Percentiles rank a stretch among this genome's conserved stretches.
phyloP scores from a whole-genome alignment of 2,888 invertebrate species.

The Leptinotarsa tumamoca region DNA sequence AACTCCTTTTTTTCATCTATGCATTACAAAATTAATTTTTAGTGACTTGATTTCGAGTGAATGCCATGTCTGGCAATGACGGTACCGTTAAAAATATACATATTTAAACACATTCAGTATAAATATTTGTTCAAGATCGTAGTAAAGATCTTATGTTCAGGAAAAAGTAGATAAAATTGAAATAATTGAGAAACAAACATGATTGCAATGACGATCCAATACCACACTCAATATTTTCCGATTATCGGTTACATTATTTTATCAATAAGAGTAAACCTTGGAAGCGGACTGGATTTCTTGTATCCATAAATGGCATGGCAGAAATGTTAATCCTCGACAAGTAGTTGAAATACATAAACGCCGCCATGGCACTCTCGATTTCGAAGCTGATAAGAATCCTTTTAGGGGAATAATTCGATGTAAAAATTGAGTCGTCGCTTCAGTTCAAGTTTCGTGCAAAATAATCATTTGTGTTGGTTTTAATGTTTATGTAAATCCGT shows the following conservation, averaged over 20 bases:
- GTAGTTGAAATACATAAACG: constrained; percentile 28
- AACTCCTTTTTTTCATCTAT: no score
- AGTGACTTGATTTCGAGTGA: no score
- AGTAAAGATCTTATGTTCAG: no score
- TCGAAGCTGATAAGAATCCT: constrained; percentile 40
- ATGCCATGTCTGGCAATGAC: no score
- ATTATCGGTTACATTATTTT: not conserved
- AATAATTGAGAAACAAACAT: no score
- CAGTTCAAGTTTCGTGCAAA: constrained; percentile 39
- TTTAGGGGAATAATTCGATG: constrained; percentile 41
- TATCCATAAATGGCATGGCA: constrained; percentile 24
- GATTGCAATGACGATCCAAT: not conserved
- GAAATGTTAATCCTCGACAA: constrained; percentile 33
- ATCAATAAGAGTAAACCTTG: constrained; percentile 2
- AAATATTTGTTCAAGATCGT: no score
- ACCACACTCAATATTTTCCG: not conserved
- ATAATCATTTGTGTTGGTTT: constrained; percentile 44
- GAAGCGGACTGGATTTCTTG: not conserved
- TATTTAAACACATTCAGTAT: no score
- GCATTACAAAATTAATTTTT: no score
- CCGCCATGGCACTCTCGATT: constrained; percentile 35
- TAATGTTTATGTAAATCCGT: constrained; percentile 45
- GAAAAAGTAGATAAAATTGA: no score
- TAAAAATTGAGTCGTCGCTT: constrained; percentile 45
- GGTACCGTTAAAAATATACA: no score